Evolutionary conservation across 2,113 vertebrate species (phyloP).

Genomic region (Cygnus buccinator): DNA sequence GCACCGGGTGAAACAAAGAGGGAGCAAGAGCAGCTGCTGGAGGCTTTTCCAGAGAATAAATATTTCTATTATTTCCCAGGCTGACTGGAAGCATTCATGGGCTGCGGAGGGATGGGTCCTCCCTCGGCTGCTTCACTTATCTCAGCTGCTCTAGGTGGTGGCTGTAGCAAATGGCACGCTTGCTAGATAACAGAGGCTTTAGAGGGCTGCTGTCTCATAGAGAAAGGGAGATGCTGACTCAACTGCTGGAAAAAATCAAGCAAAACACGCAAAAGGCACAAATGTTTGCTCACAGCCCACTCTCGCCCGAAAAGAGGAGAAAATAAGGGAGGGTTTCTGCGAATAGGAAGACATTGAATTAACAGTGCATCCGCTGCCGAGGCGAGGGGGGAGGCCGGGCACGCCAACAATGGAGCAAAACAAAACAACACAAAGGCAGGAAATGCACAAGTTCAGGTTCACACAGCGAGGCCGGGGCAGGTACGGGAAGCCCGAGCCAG

Average conservation of each 20-base stretch:
- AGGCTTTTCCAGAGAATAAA: slow-evolving; percentile 57
- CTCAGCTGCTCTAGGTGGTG: slow-evolving; percentile 42
- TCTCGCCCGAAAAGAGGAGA: background rate
- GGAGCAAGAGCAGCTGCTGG: slow-evolving; percentile 14
- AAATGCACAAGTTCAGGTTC: slow-evolving; percentile 67
- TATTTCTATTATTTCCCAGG: slow-evolving; percentile 63
- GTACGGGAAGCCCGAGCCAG: background rate
- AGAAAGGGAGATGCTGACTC: slow-evolving; percentile 46
- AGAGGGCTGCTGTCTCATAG: background rate
- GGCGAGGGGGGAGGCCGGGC: background rate
- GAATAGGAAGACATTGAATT: slow-evolving; percentile 64
- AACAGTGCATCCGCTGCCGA: slow-evolving; percentile 34
- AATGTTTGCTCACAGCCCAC: slow-evolving; percentile 4
- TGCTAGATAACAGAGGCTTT: background rate
- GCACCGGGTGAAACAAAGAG: slow-evolving; percentile 17
- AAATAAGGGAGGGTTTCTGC: slow-evolving; percentile 61
- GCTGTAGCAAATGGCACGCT: slow-evolving; percentile 17
- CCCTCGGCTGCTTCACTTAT: slow-evolving; percentile 49
- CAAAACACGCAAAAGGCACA: slow-evolving; percentile 32
- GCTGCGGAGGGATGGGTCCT: slow-evolving; percentile 32
- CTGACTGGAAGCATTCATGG: slow-evolving; percentile 56
- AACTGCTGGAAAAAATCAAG: slow-evolving; percentile 52
- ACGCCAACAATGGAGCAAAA: slow-evolving; percentile 52
- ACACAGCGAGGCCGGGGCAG: background rate
- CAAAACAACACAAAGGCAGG: slow-evolving; percentile 65